Percentiles rank a stretch among this genome's conserved stretches.
Conservation (phyloP, 1,140 invertebrate species). For the Colletes latitarsis region DNA sequence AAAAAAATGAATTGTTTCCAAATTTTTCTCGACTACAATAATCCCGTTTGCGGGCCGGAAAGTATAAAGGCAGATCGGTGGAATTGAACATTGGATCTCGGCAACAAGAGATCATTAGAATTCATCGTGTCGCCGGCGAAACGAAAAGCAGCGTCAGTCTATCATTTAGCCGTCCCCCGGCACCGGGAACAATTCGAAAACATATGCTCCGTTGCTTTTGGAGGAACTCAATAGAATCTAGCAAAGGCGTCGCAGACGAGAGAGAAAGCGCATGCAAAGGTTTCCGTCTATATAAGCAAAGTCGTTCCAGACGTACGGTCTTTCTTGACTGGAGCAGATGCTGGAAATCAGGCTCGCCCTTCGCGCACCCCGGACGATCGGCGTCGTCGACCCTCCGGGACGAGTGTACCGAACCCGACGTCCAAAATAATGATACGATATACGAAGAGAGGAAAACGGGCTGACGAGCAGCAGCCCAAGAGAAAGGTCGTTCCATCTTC, state of each 20-base stretch:
- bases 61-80: neutral
- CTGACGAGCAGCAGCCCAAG: conserved; percentile 49
- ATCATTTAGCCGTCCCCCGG: conserved; percentile 36
- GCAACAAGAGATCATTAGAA: conserved; percentile 34
- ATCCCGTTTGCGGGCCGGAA: too few relatives aligned
- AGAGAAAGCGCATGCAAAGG: conserved; percentile 45
- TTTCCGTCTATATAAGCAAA: conserved; percentile 30
- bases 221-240: conserved; percentile 38
- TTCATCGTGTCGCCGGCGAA: conserved; percentile 16
- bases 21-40: too few relatives aligned
- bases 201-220: conserved; percentile 42
- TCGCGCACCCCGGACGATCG: conserved; percentile 62
- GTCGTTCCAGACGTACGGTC: conserved; percentile 44
- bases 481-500: conserved; percentile 49
- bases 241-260: conserved; percentile 31
- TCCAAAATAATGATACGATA: conserved; percentile 67
- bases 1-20: neutral
- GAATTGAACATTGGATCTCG: neutral
- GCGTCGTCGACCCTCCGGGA: conserved; percentile 66
- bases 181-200: conserved; percentile 41
- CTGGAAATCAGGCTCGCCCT: conserved; percentile 73
- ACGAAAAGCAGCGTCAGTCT: conserved; percentile 11
- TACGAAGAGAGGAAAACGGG: conserved; percentile 42
- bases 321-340: conserved; percentile 71
- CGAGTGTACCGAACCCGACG: conserved; percentile 65